Conservation (phyloP, 2,888 invertebrate genomes). For the Calameuta pallipes region DNA sequence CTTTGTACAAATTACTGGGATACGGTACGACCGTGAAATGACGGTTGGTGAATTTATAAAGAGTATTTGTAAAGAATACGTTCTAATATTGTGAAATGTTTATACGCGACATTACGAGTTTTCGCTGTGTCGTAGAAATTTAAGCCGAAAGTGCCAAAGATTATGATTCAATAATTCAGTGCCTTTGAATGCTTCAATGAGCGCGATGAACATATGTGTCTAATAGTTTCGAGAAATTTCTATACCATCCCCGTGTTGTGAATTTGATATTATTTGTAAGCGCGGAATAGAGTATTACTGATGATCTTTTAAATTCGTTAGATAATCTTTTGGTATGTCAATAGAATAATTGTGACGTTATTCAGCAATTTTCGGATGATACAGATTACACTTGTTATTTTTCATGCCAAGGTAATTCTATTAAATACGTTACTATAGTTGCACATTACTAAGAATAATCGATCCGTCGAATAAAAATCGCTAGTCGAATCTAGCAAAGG, state of each 20-base stretch:
- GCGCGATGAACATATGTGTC: not conserved
- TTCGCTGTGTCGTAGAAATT: not conserved
- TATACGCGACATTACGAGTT: not conserved
- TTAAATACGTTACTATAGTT: not conserved
- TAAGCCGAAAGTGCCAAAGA: conserved; percentile 21
- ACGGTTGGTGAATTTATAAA: conserved; percentile 5
- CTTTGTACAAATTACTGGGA: not conserved
- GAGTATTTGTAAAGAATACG: not conserved
- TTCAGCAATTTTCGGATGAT: not conserved
- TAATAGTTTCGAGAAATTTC: not conserved
- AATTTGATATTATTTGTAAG: not conserved
- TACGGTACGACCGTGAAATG: not conserved
- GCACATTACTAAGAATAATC: not conserved
- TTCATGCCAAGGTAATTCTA: not conserved
- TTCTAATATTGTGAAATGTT: not conserved
- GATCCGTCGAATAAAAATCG: not conserved
- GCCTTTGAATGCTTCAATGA: conserved; percentile 11
- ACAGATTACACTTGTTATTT: not conserved
- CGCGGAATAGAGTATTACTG: not conserved
- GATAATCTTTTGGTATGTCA: not conserved
- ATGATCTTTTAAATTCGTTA: not conserved
- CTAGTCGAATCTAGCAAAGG: too few species aligned
- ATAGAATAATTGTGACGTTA: not conserved
- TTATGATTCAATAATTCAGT: conserved; percentile 3
- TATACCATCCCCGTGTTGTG: not conserved